These are phyloP conservation scores for Leptobrachium ailaonicum DNA, from an alignment of 2,113 vertebrate species.

Conservation along the genomic window DNA sequence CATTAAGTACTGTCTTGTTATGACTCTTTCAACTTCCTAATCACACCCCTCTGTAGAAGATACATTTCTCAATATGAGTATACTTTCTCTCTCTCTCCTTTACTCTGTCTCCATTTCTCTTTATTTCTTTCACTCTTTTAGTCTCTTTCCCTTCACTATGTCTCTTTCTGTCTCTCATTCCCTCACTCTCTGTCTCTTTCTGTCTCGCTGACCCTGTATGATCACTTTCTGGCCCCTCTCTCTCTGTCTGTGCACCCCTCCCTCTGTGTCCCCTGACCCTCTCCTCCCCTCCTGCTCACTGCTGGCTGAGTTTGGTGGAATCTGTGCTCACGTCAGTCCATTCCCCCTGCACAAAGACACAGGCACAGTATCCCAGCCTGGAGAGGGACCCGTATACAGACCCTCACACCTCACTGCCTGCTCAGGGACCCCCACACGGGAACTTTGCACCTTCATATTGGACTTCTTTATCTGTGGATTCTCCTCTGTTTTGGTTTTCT, in stretches of 20 bases:
- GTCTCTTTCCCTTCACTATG: neutral
- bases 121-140: slow-evolving; percentile 6
- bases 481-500: neutral
- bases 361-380: slow-evolving; percentile 47
- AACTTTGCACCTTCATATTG: slow-evolving; percentile 39
- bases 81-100: neutral
- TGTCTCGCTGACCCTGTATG: slow-evolving; percentile 1
- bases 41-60: too few species aligned
- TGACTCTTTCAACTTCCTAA: too few species aligned
- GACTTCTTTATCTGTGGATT: slow-evolving; percentile 15
- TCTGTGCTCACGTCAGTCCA: slow-evolving; percentile 71
- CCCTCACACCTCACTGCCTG: slow-evolving; percentile 23
- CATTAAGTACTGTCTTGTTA: neutral
- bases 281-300: slow-evolving; percentile 11
- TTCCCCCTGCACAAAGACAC: slow-evolving; percentile 59
- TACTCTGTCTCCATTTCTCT: neutral
- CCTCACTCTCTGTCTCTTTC: slow-evolving; percentile 8
- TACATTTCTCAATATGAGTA: too few species aligned
- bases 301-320: slow-evolving; percentile 44
- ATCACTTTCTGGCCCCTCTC: neutral
- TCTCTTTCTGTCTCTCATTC: neutral
- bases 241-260: slow-evolving; percentile 1
- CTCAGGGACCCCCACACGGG: slow-evolving; percentile 17
- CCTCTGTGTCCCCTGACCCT: slow-evolving; percentile 11
- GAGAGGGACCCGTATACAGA: slow-evolving; percentile 40